Evolutionary conservation across 2,888 invertebrate genomes (phyloP), one percentile per base, ranked within the genome.

Genomic region (Apamea epomidion): DNA sequence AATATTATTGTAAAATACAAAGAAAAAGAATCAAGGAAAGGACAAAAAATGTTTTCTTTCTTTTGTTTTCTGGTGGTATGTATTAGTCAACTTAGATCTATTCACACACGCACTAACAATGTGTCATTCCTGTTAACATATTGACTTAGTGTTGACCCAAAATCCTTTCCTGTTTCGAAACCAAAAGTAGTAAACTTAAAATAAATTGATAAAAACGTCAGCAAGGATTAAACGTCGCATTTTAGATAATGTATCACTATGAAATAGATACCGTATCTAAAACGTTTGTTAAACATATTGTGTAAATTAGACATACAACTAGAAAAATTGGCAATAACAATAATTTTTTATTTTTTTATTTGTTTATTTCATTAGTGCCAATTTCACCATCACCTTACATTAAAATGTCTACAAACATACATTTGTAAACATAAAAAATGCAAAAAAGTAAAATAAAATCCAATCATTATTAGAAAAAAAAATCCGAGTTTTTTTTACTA

Each of bases 61-160:
- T 8, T 29, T 2, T n/a, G 12, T 76, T 71, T 76, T 74, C 88
- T 86, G 76, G 83, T 88, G 87, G 83, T 91, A 90, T 91, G 89
- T 92, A 90, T 90, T 90, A 86, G 91, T 88, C 76, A 83, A 74
- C 89, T 94, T 95, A 94, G 90, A 81, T 86, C 91, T 95, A 95
- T 89, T 92, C 93, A 95, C 95, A 95, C 96, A 94, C 95, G 87
- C 93, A 93, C 95, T 95, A 96, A 95, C 94, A 94, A 92, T 92
- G 91, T 94, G 91, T 93, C 96, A 96, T 95, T 96, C 95, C 93
- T 93, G 94, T 94, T 95, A 94, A 92, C 92, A 91, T 91, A 90
- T 88, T 88, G 87, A 85, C 18, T 83, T 42, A 18, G 72, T 83
- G 32, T 82, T 80, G 89, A 89, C 89, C 65, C 72, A 83, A 86